Base-by-base conservation (phyloP, 1,140 invertebrate genomes). In the Maconellicoccus hirsutus region DNA sequence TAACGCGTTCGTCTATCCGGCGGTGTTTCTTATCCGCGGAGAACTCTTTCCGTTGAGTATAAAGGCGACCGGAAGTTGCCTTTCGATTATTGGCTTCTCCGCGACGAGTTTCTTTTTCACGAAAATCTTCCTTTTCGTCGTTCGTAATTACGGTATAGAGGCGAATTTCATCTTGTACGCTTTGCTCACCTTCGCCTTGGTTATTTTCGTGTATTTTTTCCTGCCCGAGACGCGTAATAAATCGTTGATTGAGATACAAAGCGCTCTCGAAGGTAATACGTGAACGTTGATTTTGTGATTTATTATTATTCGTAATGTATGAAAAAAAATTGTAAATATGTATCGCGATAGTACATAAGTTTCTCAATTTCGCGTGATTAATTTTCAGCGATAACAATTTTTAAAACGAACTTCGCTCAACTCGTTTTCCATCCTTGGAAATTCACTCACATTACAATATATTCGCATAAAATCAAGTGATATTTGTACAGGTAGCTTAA, bases 211-310 rank as follows among this genome's bases (percentile, higher is more conserved):
- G 0, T 79, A 88, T 27, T 81, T 80, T 69, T 81, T 86, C 71
- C 82, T 93, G 12, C 90, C 90, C 0, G 91, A 93, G 80, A 93
- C 91, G 0, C 92, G 91, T 79, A 87, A 87, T 12, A 87, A 89
- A 79, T 86, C 83, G 69, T 82, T 91, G 27, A 83, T 87, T 72
- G 83, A 93, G 80, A 91, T 93, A 22, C 87, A 89, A 75, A 81
- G 84, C 22, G 10, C 16, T 3, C 22, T 66, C 7, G 61, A 66
- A 66, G 25, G 12, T 3, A 33, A 33, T 33, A n/a, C n/a, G n/a
- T n/a, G n/a, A n/a, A n/a, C n/a, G n/a, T n/a, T n/a, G n/a, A n/a
- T n/a, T n/a, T n/a, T n/a, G n/a, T n/a, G n/a, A n/a, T n/a, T n/a
- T n/a, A n/a, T n/a, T n/a, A n/a, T n/a, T n/a, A n/a, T n/a, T n/a